A percentile compares a stretch with the other conserved stretches of the same genome.
These are phyloP conservation scores for Automeris io DNA, from an alignment of 2,888 invertebrate genomes.

Conservation along the genomic window DNA sequence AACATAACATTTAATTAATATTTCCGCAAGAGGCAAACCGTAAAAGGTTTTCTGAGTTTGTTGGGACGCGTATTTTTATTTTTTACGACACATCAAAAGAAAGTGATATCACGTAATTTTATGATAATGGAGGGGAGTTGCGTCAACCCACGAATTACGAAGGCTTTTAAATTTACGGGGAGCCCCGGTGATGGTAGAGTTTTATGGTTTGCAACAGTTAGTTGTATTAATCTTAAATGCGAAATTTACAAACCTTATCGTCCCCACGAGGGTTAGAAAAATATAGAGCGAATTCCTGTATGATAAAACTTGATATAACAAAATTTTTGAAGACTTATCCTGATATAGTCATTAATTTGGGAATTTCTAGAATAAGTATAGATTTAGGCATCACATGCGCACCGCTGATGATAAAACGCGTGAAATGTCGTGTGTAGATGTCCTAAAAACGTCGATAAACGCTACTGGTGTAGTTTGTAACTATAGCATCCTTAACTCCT, in stretches of 20 bases:
- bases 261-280: neutral
- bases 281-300: no score
- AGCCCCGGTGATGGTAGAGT: conserved; percentile 51
- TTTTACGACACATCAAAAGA: conserved; percentile 72
- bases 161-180: conserved; percentile 71
- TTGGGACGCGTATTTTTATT: conserved; percentile 49
- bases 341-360: no score
- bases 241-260: conserved; percentile 21
- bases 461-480: no score
- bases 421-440: no score
- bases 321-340: no score
- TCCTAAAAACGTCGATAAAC: no score
- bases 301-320: no score
- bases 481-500: no score
- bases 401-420: no score
- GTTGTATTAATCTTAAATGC: no score
- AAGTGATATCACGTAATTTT: conserved; percentile 71
- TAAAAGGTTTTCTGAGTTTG: conserved; percentile 30
- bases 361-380: no score
- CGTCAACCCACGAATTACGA: conserved; percentile 48
- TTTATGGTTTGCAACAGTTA: conserved; percentile 59
- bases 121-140: conserved; percentile 67
- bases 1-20: conserved; percentile 32
- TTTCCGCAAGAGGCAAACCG: conserved; percentile 19
- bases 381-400: no score